Base-by-base conservation (phyloP, 2,797 vertebrate genomes). In the Meda fulgida region DNA sequence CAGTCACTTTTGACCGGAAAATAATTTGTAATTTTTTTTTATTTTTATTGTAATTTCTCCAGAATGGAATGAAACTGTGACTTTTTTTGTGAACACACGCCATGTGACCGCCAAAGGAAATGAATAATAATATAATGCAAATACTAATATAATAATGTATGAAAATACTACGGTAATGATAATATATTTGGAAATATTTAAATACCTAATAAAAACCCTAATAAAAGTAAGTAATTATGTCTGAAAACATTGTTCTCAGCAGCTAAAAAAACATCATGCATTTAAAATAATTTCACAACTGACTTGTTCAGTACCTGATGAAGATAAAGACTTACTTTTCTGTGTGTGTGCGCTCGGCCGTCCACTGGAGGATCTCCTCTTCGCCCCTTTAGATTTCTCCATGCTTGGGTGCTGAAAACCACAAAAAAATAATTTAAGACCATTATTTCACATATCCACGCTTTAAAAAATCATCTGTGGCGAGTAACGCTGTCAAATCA, bases 271-370 rank as follows among this genome's bases (percentile, higher is more conserved):
- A 9, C 21, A 55, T 55, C 51, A 53, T 21, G 7, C 55, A 26
- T 60, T 26, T 13, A 26, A 26, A 13, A 18, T 18, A 4, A 34
- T 5, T 4, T 3, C 2, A 26, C n/a, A 40, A 7, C 7, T 0
- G 7, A 1, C 18, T 51, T 5, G n/a, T 71, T 36, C n/a, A 67
- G 80, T 65, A 91, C 89, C 89, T 80, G 88, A 87, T 16, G 88
- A 85, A 55, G 87, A 87, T 36, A 66, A 86, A 43, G 88, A 85
- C 73, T 89, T 91, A 55, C 88, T 86, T 66, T 87, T 90, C 40
- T 80, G 73, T 78, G 82, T 87, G 18, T 55, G 80, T 19, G 69
- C 72, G 23, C 71, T 86, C 34, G 69, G 63, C 34, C 48, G 60
- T 23, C n/a, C 71, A n/a, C 36, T 23, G 21, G 76, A 71, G 0